Evolutionary conservation across 2,113 vertebrate genomes (phyloP).

Genomic region (Loxodonta africana): DNA sequence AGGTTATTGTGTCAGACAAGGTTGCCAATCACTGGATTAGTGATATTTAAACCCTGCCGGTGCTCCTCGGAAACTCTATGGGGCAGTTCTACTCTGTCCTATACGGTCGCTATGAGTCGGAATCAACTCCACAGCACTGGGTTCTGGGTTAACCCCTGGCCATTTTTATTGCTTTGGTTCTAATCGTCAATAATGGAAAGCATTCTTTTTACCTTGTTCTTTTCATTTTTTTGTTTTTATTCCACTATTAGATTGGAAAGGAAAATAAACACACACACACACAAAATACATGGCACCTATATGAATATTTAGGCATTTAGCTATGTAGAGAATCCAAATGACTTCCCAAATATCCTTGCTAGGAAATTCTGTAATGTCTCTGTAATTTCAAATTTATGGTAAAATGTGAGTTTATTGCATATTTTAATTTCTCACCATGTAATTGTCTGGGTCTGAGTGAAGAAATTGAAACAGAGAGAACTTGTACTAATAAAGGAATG

Average conservation of each 20-base stretch:
- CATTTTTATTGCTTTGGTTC: background rate
- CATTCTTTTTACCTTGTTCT: conserved; percentile 43
- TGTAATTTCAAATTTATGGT: conserved; percentile 45
- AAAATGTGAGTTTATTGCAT: conserved; percentile 6
- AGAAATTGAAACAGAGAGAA: conserved; percentile 29
- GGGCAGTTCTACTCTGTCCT: too few relatives aligned
- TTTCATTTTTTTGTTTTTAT: conserved; percentile 47
- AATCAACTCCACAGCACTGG: too few relatives aligned
- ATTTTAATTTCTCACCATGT: conserved; percentile 52
- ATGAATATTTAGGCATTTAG: conserved; percentile 21
- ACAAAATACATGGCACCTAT: background rate
- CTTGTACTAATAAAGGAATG: background rate
- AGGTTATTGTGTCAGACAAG: background rate
- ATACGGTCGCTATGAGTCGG: too few relatives aligned
- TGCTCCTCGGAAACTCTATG: too few relatives aligned
- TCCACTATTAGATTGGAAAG: background rate
- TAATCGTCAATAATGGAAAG: conserved; percentile 28
- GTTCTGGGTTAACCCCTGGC: background rate
- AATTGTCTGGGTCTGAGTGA: conserved; percentile 26
- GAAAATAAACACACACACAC: background rate
- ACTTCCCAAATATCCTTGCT: conserved; percentile 32
- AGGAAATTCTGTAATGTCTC: background rate
- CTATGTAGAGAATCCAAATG: conserved; percentile 12
- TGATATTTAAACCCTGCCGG: background rate
- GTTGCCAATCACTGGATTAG: conserved; percentile 11